Evolutionary conservation across 2,113 vertebrate species (phyloP).

Genomic region (Murina feae): DNA sequence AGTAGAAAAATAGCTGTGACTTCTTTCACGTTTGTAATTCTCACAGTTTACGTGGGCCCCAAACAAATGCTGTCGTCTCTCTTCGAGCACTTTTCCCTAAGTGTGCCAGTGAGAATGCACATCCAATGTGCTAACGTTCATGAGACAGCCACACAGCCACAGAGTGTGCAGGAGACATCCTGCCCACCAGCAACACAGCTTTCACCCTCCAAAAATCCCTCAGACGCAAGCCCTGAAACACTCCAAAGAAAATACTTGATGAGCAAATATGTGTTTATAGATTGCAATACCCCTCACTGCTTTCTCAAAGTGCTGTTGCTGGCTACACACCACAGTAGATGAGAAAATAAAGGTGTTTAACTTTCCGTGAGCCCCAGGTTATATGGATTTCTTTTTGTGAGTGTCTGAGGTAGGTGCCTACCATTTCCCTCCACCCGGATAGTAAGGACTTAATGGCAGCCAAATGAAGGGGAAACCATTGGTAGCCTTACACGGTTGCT

Average conservation of each 20-base stretch:
- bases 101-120: neutral
- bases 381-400: neutral
- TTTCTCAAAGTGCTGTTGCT: neutral
- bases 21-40: neutral
- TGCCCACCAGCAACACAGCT: neutral
- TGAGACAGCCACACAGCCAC: neutral
- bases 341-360: neutral
- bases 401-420: neutral
- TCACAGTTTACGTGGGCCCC: neutral
- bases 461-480: neutral
- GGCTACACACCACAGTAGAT: no score
- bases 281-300: neutral
- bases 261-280: neutral
- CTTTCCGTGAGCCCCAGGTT: neutral
- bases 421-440: neutral
- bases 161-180: neutral
- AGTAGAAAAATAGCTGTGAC: neutral
- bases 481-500: neutral
- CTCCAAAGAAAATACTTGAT: neutral
- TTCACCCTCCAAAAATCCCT: neutral
- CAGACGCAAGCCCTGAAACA: neutral
- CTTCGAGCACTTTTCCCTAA: neutral
- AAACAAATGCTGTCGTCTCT: neutral
- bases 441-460: neutral
- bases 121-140: neutral